Conservation (phyloP, 2,113 vertebrate species). For the Atractosteus spatula region DNA sequence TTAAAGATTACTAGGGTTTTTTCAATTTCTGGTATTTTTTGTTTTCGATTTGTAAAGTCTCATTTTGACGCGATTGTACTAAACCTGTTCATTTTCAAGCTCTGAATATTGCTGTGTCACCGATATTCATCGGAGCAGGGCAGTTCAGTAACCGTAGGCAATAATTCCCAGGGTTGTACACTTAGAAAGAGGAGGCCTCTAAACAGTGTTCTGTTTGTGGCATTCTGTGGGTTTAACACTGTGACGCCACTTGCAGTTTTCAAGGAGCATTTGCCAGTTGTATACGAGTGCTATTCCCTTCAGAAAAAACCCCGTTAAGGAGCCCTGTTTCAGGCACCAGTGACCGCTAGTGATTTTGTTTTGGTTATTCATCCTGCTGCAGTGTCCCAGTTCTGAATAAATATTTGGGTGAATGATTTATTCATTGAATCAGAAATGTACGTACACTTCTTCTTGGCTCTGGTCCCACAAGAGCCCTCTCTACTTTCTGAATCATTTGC, state of each 20-base stretch:
- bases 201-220: constrained; percentile 1
- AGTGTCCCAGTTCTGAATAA: constrained; percentile 35
- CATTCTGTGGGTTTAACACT: constrained; percentile 21
- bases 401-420: constrained; percentile 55
- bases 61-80: no score
- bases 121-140: neutral
- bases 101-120: constrained; percentile 13
- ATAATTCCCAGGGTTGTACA: neutral
- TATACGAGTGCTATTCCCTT: neutral
- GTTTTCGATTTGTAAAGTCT: neutral
- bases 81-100: no score
- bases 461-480: constrained; percentile 36
- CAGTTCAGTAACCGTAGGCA: constrained; percentile 8
- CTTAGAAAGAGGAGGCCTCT: neutral
- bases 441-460: constrained; percentile 33
- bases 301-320: no score
- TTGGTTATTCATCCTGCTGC: constrained; percentile 17
- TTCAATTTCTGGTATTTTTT: neutral
- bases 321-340: no score
- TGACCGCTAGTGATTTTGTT: constrained; percentile 14
- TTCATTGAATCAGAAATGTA: constrained; percentile 50
- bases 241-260: neutral
- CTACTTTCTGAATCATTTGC: constrained; percentile 23
- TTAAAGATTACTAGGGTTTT: neutral
- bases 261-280: neutral